Base-by-base conservation (phyloP, 2,888 invertebrate genomes). In the Cetonia aurata region DNA sequence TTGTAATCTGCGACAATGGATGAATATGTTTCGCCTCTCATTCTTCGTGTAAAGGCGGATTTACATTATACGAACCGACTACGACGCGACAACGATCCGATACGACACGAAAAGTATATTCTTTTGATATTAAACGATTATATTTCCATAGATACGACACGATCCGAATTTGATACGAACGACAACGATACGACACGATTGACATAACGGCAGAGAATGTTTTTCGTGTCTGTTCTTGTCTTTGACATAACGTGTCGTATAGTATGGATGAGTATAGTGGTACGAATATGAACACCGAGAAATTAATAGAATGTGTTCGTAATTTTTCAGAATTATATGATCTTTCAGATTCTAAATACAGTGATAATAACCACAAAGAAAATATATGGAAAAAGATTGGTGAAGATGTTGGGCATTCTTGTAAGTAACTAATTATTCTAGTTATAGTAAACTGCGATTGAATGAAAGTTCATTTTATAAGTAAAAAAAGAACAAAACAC, bases 171-270 rank as follows among this genome's bases (percentile, higher is more conserved):
- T 15, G 48, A 13, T 50, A 50, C 50, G 50, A 50, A 50, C 50
- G 50, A 50, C 50, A 25, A 25, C 25, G 50, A 50, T 9, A 50
- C 50, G 50, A 50, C 50, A 50, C 25, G 50, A 15, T 19, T 50
- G 50, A 17, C 50, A 25, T 25, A 50, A 50, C 13, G 50, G 13
- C 50, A 19, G 17, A 50, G 50, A 15, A 50, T 50, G 50, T 8
- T 50, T 50, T 50, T 50, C 50, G 50, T 50, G 50, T 17, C 17
- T 50, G 50, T 50, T 50, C 50, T 50, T 15, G 50, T 50, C 50
- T 8, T 50, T 12, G n/a, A 46, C 46, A 46, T 50, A 19, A 15
- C 50, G 17, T 17, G 17, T 50, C 50, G 50, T 50, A 50, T 17
- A 50, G 17, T 50, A 15, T 50, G 50, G 50, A 50, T 17, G 17